A percentile compares a stretch with the other conserved stretches of the same genome.
phyloP scores from a whole-genome alignment of 92 coral and sea anemone genomes.

The Porites cylindrica region DNA sequence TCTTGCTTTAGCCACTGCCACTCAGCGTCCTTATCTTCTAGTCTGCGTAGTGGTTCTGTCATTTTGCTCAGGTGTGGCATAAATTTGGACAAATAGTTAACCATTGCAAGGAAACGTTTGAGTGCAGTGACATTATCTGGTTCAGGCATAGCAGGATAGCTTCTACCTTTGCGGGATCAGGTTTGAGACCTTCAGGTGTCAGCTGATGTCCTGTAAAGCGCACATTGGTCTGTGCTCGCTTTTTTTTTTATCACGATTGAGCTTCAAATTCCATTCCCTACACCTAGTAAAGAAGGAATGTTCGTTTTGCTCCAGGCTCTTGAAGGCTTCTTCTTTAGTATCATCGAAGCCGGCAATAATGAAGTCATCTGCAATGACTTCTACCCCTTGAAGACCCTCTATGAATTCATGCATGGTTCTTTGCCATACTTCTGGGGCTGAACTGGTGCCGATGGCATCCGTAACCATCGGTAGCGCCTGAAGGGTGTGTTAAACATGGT shows the following conservation, averaged over 20 bases:
- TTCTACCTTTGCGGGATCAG: constrained; percentile 51
- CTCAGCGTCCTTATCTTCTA: constrained; percentile 48
- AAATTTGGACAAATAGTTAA: constrained; percentile 51
- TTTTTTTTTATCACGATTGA: constrained; percentile 40
- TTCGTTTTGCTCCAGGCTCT: constrained; percentile 40
- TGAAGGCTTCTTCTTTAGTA: constrained; percentile 33
- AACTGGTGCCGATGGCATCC: too few species aligned
- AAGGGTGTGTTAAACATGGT: too few species aligned
- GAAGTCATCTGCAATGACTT: constrained; percentile 55
- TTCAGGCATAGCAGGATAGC: constrained; percentile 38
- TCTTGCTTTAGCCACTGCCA: constrained; percentile 54
- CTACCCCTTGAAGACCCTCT: constrained; percentile 50
- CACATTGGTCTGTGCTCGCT: constrained; percentile 41
- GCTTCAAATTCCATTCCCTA: constrained; percentile 54
- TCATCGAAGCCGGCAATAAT: constrained; percentile 52
- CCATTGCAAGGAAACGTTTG: constrained; percentile 56
- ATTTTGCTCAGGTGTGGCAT: constrained; percentile 42
- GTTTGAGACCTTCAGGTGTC: constrained; percentile 42
- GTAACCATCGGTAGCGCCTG: too few species aligned
- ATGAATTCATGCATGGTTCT: constrained; percentile 43
- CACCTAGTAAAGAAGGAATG: constrained; percentile 50
- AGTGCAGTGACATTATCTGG: constrained; percentile 34
- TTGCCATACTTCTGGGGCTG: constrained; percentile 40
- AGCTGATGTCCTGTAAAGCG: constrained; percentile 37
- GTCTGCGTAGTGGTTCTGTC: constrained; percentile 41